A percentile compares a stretch with the other conserved stretches of the same genome.
phyloP scores from a whole-genome alignment of 2,888 invertebrate species.

The Meloe dianella region DNA sequence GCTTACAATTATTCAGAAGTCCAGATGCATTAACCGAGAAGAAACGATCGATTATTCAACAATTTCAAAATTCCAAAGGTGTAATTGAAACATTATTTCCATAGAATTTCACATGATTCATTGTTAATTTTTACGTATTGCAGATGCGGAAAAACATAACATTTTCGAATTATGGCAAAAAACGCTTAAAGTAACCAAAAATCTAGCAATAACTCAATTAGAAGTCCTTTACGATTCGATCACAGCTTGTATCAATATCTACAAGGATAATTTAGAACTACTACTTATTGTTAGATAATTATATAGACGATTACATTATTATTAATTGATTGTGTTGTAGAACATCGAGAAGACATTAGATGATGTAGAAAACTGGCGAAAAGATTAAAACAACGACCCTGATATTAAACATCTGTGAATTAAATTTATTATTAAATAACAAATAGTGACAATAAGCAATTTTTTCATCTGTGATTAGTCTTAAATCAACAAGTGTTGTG shows the following conservation, averaged over 20 bases:
- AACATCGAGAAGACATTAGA: conserved; percentile 40
- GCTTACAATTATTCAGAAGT: background rate
- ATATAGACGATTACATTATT: background rate
- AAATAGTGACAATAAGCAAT: background rate
- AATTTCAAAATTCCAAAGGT: background rate
- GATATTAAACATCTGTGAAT: conserved; percentile 1
- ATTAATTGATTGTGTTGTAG: conserved; percentile 25
- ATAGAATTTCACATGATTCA: too few relatives aligned
- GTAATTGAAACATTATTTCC: background rate
- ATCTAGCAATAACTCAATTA: conserved; percentile 50
- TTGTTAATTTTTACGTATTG: background rate
- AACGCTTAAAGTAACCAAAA: conserved; percentile 46
- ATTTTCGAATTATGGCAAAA: conserved; percentile 49
- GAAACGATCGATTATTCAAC: background rate
- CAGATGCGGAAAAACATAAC: conserved; percentile 18
- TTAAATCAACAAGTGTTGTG: background rate
- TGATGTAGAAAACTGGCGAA: conserved; percentile 39
- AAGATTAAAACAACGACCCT: background rate
- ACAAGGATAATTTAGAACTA: conserved; percentile 47
- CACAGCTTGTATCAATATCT: conserved; percentile 49
- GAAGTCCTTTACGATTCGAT: conserved; percentile 55
- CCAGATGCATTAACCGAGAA: background rate
- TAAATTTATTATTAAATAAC: background rate
- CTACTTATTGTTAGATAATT: conserved; percentile 42
- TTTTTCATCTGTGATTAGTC: background rate